Percentiles rank a stretch among this genome's conserved stretches.
Conservation (phyloP, 2,113 vertebrate species). For the Tychaedon coryphoeus region DNA sequence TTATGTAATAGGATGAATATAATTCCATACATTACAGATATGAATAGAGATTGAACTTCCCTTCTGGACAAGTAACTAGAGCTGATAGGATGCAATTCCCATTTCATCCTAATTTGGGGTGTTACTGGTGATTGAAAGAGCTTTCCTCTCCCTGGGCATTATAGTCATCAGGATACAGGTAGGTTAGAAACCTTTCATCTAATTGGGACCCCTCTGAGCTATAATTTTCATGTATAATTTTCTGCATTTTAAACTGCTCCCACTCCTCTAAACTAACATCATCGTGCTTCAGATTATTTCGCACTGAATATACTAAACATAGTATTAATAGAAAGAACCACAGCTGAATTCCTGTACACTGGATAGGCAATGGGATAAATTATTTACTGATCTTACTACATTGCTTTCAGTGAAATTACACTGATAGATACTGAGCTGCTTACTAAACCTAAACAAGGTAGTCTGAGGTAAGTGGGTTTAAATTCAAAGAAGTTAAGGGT, state of each 20-base stretch:
- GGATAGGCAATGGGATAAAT: background rate
- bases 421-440: background rate
- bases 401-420: background rate
- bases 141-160: background rate
- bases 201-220: background rate
- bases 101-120: background rate
- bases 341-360: background rate
- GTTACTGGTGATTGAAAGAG: background rate
- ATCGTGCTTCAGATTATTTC: background rate
- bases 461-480: background rate
- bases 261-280: background rate
- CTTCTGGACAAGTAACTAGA: background rate
- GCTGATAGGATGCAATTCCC: background rate
- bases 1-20: background rate
- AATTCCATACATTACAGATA: background rate
- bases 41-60: background rate
- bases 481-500: background rate
- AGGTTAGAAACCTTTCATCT: background rate
- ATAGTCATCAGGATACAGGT: background rate
- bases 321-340: background rate
- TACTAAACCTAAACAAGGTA: background rate
- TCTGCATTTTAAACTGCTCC: background rate
- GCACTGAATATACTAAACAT: background rate
- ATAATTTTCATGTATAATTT: background rate
- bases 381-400: background rate